Base-by-base conservation (phyloP, 2,113 vertebrate genomes). In the Cacatua alba region DNA sequence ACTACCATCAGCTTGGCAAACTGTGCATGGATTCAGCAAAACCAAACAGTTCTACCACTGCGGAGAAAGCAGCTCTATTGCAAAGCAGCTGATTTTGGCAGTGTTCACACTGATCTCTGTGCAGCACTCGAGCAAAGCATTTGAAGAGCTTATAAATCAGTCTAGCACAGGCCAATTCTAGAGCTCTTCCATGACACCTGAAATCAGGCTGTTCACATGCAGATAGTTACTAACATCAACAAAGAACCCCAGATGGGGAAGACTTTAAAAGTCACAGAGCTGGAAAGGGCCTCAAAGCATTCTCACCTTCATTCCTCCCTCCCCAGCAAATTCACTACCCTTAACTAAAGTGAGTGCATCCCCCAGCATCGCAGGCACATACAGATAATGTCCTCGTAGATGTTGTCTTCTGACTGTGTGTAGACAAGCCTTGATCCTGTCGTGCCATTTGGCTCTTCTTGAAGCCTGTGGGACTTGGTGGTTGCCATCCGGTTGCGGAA, bases 311-410 rank as follows among this genome's bases (percentile, higher is more conserved):
- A 31, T 31, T 46, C 35, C 80, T 57, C 65, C 86, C 86, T n/a
- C 72, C 90, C 64, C 64, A 70, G 57, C 23, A 59, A n/a, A 51
- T 41, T 1, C 62, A 41, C 48, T 82, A 60, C 95, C 83, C 86
- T 62, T 6, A 33, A 53, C 33, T 7, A 86, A 49, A 55, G 25
- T 0, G 15, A 86, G 83, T 2, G 9, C 48, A 48, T 21, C 80
- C 57, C 90, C 21, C 57, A 96, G 90, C 52, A 91, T 65, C 78
- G 64, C 76, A 25, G 81, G 76, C 57, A 99, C 99, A 94, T 98
- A 99, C 99, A 98, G 93, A 99, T 96, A n/a, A 99, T 98, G 97
- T 99, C 99, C 96, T 99, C 99, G 31, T 99, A 99, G 96, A 99
- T 98, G 94, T 99, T 99, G 98, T 99, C 99, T 33, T 99, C 98